phyloP scores from a whole-genome alignment of 2,113 vertebrate genomes.

The Boulengerochromis microlepis region DNA sequence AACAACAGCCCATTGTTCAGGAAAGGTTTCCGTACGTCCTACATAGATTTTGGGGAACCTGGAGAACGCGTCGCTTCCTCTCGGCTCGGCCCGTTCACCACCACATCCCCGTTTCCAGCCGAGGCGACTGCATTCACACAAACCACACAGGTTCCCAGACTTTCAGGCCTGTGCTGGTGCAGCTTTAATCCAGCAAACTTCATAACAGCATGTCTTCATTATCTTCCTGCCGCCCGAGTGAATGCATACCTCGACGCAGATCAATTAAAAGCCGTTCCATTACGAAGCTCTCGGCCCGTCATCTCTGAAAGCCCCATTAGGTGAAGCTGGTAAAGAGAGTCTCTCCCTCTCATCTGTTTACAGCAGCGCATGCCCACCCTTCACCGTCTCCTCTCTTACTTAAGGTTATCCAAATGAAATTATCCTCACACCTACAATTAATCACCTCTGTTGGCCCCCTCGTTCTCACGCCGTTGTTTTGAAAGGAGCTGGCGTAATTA shows the following conservation, averaged over 20 bases:
- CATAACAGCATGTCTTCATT: neutral
- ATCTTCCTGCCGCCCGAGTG: neutral
- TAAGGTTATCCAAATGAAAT: neutral
- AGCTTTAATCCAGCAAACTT: neutral
- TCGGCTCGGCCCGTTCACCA: neutral
- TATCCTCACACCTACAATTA: neutral
- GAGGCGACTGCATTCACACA: neutral
- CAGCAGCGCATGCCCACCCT: neutral
- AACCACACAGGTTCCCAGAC: neutral
- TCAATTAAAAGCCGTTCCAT: slow-evolving; percentile 12
- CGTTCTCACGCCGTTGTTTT: neutral
- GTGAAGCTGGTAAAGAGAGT: neutral
- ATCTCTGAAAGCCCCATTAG: slow-evolving; percentile 1
- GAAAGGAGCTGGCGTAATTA: neutral
- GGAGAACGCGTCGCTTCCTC: neutral
- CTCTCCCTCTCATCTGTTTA: neutral
- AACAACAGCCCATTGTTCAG: neutral
- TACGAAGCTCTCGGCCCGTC: neutral
- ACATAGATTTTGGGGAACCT: neutral
- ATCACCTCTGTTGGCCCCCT: neutral
- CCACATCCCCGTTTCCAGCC: neutral
- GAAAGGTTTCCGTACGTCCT: neutral
- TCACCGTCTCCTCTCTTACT: neutral
- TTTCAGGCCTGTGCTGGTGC: neutral
- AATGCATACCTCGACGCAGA: neutral